Conservation (phyloP, 2,888 invertebrate genomes). For the Pristionchus mayeri region DNA sequence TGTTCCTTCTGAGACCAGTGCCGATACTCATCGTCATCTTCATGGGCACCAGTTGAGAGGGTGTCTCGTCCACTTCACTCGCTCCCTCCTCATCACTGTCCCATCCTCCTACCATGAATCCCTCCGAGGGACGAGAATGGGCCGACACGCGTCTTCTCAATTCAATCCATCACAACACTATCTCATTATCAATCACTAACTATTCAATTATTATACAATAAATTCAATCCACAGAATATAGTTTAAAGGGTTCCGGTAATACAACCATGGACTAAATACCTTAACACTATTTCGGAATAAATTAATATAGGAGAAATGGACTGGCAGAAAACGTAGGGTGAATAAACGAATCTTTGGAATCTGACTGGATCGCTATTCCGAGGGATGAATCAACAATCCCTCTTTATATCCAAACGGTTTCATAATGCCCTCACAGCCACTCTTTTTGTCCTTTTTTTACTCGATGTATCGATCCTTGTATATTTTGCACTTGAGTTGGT, state of each 20-base stretch:
- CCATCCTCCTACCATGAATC: constrained; percentile 47
- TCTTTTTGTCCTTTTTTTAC: constrained; percentile 4
- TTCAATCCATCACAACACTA: not conserved
- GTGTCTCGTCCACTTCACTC: constrained; percentile 22
- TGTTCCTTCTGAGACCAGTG: constrained; percentile 22
- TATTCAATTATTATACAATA: too few species aligned
- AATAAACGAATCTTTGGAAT: not conserved
- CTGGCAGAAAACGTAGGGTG: constrained; percentile 3
- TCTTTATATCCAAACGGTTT: not conserved
- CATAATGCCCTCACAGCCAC: not conserved
- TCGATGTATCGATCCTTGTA: not conserved
- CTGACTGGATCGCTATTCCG: not conserved
- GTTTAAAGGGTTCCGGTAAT: too few species aligned
- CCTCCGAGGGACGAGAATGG: constrained; percentile 42
- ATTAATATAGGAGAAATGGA: not conserved
- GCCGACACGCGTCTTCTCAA: not conserved
- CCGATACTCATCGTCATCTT: constrained; percentile 24
- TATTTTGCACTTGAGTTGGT: too few species aligned
- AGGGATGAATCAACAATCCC: constrained; percentile 35
- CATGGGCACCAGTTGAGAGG: constrained; percentile 39
- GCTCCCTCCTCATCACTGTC: constrained; percentile 8
- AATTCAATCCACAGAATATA: too few species aligned
- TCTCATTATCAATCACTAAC: not conserved
- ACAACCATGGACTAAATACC: too few species aligned
- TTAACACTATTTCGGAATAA: not conserved